These are phyloP conservation scores for Porphyrio hochstetteri DNA, from an alignment of 2,113 vertebrate species.

Conservation along the genomic window DNA sequence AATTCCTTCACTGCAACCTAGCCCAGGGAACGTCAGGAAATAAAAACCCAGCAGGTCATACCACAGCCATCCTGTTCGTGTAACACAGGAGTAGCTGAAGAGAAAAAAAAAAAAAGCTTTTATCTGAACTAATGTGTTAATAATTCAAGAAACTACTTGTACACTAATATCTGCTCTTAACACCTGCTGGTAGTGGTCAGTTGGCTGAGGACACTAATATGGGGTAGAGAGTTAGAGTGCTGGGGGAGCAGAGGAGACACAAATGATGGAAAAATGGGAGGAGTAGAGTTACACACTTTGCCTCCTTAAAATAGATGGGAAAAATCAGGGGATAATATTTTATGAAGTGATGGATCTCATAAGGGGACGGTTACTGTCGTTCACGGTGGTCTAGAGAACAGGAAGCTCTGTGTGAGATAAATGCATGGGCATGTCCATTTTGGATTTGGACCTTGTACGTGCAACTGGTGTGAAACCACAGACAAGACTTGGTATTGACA, in stretches of 20 bases:
- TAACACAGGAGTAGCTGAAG: not conserved
- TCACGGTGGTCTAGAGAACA: not conserved
- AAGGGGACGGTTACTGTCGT: not conserved
- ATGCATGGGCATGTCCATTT: not conserved
- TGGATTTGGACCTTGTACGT: not conserved
- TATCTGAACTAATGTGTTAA: not conserved
- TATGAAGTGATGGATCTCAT: not conserved
- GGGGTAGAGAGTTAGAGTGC: not conserved
- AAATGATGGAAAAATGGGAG: not conserved
- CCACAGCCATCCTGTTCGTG: not conserved
- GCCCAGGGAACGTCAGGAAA: not conserved
- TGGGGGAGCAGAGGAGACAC: not conserved
- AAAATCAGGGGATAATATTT: not conserved
- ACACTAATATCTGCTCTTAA: not conserved
- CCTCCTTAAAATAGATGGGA: not conserved
- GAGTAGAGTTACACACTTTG: not conserved
- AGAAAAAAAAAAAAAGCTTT: not conserved
- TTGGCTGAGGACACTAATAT: not conserved
- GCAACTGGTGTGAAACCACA: conserved; percentile 48
- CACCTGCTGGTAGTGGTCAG: not conserved
- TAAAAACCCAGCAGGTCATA: not conserved
- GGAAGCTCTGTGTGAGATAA: not conserved
- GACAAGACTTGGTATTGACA: not conserved
- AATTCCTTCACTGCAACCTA: not conserved
- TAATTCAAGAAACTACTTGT: not conserved